Conservation (phyloP, 2,113 vertebrate genomes). For the Larimichthys crocea region DNA sequence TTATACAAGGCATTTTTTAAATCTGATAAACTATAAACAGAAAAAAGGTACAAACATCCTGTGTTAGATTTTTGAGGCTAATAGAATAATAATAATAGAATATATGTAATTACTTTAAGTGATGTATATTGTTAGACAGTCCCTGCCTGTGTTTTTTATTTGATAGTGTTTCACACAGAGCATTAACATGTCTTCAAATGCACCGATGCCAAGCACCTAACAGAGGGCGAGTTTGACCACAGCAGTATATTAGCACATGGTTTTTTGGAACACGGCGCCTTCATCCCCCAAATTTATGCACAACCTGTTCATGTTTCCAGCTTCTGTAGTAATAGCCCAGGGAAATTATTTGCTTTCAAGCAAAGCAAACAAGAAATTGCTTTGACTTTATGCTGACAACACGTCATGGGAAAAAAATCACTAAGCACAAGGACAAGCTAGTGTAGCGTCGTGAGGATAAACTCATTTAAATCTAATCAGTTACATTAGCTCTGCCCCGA, state of each 20-base stretch:
- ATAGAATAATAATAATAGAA: too few relatives aligned
- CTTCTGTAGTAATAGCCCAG: constrained; percentile 47
- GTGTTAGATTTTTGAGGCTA: neutral
- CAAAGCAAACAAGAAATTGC: constrained; percentile 71
- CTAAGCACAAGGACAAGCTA: constrained; percentile 57
- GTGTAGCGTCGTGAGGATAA: constrained; percentile 60
- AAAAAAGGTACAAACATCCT: neutral
- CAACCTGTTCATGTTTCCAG: constrained; percentile 50
- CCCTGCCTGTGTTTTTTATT: neutral
- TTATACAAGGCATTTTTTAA: neutral
- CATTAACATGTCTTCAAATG: neutral
- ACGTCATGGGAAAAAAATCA: constrained; percentile 54
- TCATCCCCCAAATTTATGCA: constrained; percentile 16
- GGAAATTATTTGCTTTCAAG: constrained; percentile 70
- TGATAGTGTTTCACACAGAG: neutral
- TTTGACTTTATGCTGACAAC: constrained; percentile 70
- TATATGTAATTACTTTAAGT: neutral
- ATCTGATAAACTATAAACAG: too few relatives aligned
- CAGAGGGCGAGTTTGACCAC: constrained; percentile 10
- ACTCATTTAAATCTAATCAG: constrained; percentile 68
- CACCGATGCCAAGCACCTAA: neutral
- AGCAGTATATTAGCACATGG: neutral
- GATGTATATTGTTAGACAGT: neutral
- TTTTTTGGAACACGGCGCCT: neutral
- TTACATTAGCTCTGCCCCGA: constrained; percentile 49